Base-by-base conservation (phyloP, 2,113 vertebrate genomes). In the Semicossyphus pulcher region DNA sequence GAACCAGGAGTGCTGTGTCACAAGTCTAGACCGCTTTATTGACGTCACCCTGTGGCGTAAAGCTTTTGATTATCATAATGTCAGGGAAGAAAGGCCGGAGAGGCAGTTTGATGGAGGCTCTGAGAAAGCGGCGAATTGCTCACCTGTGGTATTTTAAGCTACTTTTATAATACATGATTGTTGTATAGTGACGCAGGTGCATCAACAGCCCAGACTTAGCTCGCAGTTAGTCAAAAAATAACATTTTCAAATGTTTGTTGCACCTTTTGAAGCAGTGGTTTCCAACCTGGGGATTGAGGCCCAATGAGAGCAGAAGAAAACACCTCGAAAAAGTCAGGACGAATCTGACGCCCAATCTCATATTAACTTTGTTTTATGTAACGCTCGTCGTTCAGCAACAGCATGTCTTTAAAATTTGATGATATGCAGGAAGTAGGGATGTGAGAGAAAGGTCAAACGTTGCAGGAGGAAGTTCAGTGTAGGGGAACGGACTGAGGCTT, bases 1-100 rank as follows among this genome's bases (percentile, higher is more conserved):
- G 56, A 56, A 53, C 52, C 70, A 39, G 60, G 59, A 1, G 36
- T 34, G 66, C 67, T 51, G 77, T 57, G 81, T 86, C 84, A 78
- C 65, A 29, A 25, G 69, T 74, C 71, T 41, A 69, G 49, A 64
- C 67, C 14, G n/a, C 52, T 61, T 59, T 31, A 34, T 23, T 80
- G 75, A 85, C 58, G 59, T 87, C 82, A 80, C 7, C 28, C 10
- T 45, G 20, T 28, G 79, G 28, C 18, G 2, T 56, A 23, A 1
- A 10, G 70, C 71, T 32, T n/a, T 72, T 60, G 10, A 78, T 66
- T 52, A 62, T 75, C 42, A 58, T 21, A 12, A 59, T 34, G 42
- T 68, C 51, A 42, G 34, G 42, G 36, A 52, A 15, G 18, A 14
- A 44, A 52, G 64, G 52, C 41, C 31, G 9, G 42, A 72, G 8